A percentile compares a stretch with the other conserved stretches of the same genome.
phyloP scores from a whole-genome alignment of 2,888 invertebrate genomes.

The Eurytoma adleriae region DNA sequence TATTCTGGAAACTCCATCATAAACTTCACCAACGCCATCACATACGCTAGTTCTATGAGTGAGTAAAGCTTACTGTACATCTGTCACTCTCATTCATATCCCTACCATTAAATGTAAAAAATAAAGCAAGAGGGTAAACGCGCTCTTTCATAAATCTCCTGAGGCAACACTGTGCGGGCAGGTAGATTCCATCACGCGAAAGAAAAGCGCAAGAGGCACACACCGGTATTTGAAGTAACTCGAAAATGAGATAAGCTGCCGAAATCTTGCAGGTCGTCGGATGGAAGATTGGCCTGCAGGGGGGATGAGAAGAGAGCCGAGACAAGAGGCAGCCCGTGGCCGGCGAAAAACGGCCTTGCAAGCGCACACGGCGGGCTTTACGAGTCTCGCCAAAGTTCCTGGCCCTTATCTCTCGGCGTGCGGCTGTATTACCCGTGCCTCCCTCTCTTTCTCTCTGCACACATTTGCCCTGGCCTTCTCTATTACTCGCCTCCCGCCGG shows the following conservation, averaged over 20 bases:
- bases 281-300: slow-evolving; percentile 23
- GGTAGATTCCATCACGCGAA: background rate
- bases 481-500: slow-evolving; percentile 26
- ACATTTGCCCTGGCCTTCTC: background rate
- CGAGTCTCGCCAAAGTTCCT: slow-evolving; percentile 19
- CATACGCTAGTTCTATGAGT: no score
- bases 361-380: slow-evolving; percentile 9
- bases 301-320: background rate
- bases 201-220: background rate
- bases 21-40: no score
- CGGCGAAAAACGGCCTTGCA: slow-evolving; percentile 15
- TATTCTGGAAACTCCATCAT: no score
- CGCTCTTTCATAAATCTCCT: background rate
- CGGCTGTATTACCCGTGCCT: background rate
- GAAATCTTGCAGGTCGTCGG: background rate
- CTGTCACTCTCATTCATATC: background rate
- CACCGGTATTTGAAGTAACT: background rate
- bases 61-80: no score
- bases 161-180: background rate
- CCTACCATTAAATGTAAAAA: background rate
- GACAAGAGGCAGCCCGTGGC: background rate
- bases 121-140: background rate
- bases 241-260: slow-evolving; percentile 40
- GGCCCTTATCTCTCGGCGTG: slow-evolving; percentile 1
- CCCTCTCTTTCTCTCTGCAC: background rate